A percentile compares a stretch with the other conserved stretches of the same genome.
Evolutionary conservation across 2,113 vertebrate genomes (phyloP).

Genomic region (Lynx canadensis): DNA sequence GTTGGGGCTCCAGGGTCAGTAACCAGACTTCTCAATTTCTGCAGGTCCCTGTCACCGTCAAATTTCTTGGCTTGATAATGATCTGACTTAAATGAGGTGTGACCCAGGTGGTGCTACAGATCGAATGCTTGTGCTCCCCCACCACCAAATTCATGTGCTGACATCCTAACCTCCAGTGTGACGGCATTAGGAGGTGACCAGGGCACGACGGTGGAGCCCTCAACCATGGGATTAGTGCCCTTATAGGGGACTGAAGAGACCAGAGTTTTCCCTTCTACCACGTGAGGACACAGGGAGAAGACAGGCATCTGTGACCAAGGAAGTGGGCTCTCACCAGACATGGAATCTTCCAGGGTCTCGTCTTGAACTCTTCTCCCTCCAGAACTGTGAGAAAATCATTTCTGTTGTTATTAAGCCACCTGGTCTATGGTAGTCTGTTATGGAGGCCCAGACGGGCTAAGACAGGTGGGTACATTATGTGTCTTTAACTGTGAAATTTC

Average conservation of each 20-base stretch:
- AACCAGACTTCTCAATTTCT: not conserved
- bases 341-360: rapidly evolving
- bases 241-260: not conserved
- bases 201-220: not conserved
- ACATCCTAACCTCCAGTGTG: not conserved
- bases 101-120: not conserved
- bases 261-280: not conserved
- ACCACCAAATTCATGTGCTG: not conserved
- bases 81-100: not conserved
- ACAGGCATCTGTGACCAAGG: not conserved
- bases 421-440: not conserved
- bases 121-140: not conserved
- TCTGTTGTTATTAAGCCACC: not conserved
- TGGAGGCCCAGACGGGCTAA: not conserved
- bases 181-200: not conserved
- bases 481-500: not conserved
- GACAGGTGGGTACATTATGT: rapidly evolving
- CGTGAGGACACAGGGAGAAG: not conserved
- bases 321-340: not conserved
- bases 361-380: not conserved
- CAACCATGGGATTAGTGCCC: not conserved
- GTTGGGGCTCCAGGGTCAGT: not conserved
- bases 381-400: not conserved
- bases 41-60: not conserved
- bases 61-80: not conserved